Evolutionary conservation across 2,797 vertebrate species (phyloP), one percentile per base, ranked within the genome.

Genomic region (Melanotaenia trifasciata): DNA sequence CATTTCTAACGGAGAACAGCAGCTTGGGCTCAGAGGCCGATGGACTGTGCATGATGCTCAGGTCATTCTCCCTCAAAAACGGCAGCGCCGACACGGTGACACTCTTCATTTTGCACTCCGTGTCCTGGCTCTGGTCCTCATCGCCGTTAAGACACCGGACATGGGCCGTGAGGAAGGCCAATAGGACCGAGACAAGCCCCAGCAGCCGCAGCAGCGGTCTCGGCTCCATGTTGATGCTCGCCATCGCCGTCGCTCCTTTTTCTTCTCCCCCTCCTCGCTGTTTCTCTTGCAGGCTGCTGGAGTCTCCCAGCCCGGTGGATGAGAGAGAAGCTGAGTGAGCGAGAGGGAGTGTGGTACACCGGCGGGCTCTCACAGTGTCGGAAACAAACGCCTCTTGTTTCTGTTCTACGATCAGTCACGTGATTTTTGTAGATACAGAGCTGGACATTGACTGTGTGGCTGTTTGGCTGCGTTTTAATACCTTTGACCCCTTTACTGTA

Each of bases 11-110:
- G n/a, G 97, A 99, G 94, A 99, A 99, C 64, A 99, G 96, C 75
- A 99, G 97, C 95, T 99, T 99, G 89, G 98, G 97, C 93, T 99
- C 98, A 35, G 97, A 97, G 96, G 97, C 97, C 93, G 97, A 98
- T 51, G 98, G 96, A 70, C 97, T 98, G 92, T 99, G 97, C 98
- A 99, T 98, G 96, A 99, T 98, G 95, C 96, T 98, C 92, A 99
- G 94, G 95, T 99, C 98, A 94, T 99, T 99, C 82, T 99, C 98
- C 54, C 97, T 87, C 87, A 99, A 83, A 91, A 99, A 99, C 70
- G 98, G 98, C 93, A 99, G 94, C 85, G 98, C 98, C 43, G 98
- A 99, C 90, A 99, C 98, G 45, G 97, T 98, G 84, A 99, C 98
- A 94, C 97, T 99, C 88, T 99, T 99, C 94, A 97, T 96, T 87